Conservation (phyloP, 1,140 invertebrate species). For the Belonocnema kinseyi region DNA sequence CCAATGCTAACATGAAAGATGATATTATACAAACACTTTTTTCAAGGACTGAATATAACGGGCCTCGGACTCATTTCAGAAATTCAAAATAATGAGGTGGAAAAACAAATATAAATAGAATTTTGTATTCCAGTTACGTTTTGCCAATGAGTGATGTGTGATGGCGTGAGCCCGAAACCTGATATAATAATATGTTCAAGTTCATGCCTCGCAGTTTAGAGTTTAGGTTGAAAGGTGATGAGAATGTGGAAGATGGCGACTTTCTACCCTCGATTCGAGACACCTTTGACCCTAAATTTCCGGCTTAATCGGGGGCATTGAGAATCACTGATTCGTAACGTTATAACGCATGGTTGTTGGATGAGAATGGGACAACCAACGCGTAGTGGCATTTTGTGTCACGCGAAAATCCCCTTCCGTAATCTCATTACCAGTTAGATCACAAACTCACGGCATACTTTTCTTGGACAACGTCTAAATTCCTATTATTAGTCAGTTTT, state of each 20-base stretch:
- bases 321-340: conserved; percentile 22
- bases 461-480: conserved; percentile 17
- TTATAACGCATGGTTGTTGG: not conserved
- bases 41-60: too few species aligned
- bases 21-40: too few species aligned
- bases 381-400: conserved; percentile 25
- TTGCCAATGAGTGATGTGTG: too few species aligned
- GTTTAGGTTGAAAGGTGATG: conserved; percentile 13
- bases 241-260: conserved; percentile 8
- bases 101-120: too few species aligned
- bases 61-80: too few species aligned
- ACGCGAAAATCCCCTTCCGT: conserved; percentile 16
- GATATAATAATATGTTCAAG: not conserved
- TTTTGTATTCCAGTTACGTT: too few species aligned
- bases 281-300: conserved; percentile 27
- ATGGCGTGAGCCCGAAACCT: too few species aligned
- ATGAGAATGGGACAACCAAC: conserved; percentile 10
- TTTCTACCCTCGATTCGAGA: conserved; percentile 25
- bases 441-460: conserved; percentile 26
- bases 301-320: conserved; percentile 14
- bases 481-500: conserved; percentile 18
- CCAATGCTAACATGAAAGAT: too few species aligned
- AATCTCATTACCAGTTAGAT: conserved; percentile 28
- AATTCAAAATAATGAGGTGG: too few species aligned
- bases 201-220: not conserved